These are phyloP conservation scores for Ophion costatus DNA, from an alignment of 2,888 invertebrate species.

Conservation along the genomic window DNA sequence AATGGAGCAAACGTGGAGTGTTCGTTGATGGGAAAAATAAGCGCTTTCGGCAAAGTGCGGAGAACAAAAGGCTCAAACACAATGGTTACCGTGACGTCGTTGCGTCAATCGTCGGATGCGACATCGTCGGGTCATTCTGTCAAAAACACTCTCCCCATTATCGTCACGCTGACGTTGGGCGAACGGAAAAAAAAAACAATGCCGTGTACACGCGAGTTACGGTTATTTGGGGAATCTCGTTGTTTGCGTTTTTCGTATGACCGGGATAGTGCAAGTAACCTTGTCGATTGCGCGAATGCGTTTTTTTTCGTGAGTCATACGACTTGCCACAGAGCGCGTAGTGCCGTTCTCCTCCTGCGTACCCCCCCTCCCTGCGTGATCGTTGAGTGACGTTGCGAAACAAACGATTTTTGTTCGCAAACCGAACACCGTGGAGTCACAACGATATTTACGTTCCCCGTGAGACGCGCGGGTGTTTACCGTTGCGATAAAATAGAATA, in stretches of 20 bases:
- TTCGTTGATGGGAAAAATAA: neutral
- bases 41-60: conserved; percentile 11
- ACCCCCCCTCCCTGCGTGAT: conserved; percentile 22
- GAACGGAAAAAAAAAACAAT: neutral
- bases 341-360: neutral
- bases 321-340: conserved; percentile 63
- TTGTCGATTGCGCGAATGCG: conserved; percentile 76
- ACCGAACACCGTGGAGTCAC: neutral
- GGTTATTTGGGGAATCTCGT: conserved; percentile 43
- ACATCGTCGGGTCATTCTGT: conserved; percentile 42
- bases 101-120: conserved; percentile 54
- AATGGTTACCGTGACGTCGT: conserved; percentile 57
- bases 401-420: conserved; percentile 42
- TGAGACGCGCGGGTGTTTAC: neutral
- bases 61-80: conserved; percentile 40
- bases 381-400: conserved; percentile 77
- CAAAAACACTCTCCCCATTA: conserved; percentile 45
- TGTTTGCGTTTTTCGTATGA: conserved; percentile 36
- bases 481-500: conserved; percentile 6
- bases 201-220: conserved; percentile 6
- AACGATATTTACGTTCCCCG: neutral
- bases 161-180: conserved; percentile 11
- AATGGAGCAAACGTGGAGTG: neutral
- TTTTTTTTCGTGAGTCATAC: conserved; percentile 78
- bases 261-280: conserved; percentile 77